Evolutionary conservation across 2,113 vertebrate genomes (phyloP).

Genomic region (Alouatta palliata): DNA sequence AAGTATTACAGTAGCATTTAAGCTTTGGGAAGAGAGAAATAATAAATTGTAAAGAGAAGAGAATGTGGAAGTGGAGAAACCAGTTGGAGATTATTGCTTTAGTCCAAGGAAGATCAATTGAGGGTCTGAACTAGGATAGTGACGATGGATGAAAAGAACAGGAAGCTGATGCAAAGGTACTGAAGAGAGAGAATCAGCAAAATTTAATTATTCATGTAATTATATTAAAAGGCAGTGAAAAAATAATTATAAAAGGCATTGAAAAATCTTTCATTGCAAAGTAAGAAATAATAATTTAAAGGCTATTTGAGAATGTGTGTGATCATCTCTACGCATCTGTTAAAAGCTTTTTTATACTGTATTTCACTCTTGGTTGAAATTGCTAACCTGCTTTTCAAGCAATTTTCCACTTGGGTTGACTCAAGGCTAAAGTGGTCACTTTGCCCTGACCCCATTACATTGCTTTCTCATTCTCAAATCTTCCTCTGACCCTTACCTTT

Average conservation of each 20-base stretch:
- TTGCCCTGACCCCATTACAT: slow-evolving; percentile 19
- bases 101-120: not conserved
- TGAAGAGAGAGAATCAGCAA: not conserved
- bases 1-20: not conserved
- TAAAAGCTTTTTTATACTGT: not conserved
- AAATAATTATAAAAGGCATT: not conserved
- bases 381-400: slow-evolving; percentile 23
- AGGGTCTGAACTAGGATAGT: not conserved
- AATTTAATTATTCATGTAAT: not conserved
- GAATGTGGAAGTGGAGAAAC: not conserved
- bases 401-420: slow-evolving; percentile 57
- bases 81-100: not conserved
- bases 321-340: not conserved
- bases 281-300: not conserved
- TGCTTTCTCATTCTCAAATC: slow-evolving; percentile 52
- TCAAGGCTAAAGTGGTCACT: not conserved
- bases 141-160: not conserved
- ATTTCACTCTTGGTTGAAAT: slow-evolving; percentile 30
- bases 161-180: not conserved
- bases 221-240: not conserved
- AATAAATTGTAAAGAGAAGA: not conserved
- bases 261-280: not conserved
- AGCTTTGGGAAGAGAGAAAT: not conserved
- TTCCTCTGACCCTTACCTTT: slow-evolving; percentile 43
- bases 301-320: not conserved